Percentiles rank a stretch among this genome's conserved stretches.
These are phyloP conservation scores for Dexiosoma caninum DNA, from an alignment of 2,888 invertebrate genomes.

Conservation along the genomic window DNA sequence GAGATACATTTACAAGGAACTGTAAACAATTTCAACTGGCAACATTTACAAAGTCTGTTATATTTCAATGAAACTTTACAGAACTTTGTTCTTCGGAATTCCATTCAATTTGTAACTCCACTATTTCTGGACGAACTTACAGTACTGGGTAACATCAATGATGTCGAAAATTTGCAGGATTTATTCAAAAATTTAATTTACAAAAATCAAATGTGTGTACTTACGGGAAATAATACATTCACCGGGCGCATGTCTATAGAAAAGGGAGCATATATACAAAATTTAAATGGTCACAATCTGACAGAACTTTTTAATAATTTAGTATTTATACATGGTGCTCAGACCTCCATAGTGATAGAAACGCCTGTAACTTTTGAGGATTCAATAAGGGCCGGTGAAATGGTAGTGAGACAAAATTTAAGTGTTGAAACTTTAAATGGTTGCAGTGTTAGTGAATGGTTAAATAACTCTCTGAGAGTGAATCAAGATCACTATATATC, in stretches of 20 bases:
- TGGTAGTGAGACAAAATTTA: constrained; percentile 70
- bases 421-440: constrained; percentile 73
- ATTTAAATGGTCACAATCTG: constrained; percentile 74
- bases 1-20: constrained; percentile 64
- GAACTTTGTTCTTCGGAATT: constrained; percentile 70
- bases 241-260: constrained; percentile 71
- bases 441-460: constrained; percentile 77
- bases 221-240: constrained; percentile 72
- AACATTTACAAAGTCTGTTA: constrained; percentile 60
- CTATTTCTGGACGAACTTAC: constrained; percentile 66
- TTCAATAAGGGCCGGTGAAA: constrained; percentile 69
- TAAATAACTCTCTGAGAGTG: constrained; percentile 77
- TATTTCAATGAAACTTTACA: constrained; percentile 67
- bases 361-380: constrained; percentile 75
- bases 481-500: constrained; percentile 70
- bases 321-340: constrained; percentile 74
- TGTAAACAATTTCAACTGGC: constrained; percentile 66
- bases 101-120: constrained; percentile 63
- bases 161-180: constrained; percentile 66
- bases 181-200: constrained; percentile 72
- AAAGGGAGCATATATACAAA: constrained; percentile 72
- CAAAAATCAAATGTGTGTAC: constrained; percentile 65
- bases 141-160: constrained; percentile 69
- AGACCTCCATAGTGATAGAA: constrained; percentile 68
- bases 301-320: constrained; percentile 74